Percentiles rank a stretch among this genome's conserved stretches.
Conservation (phyloP, 2,888 invertebrate genomes). For the Melinaea menophilus region DNA sequence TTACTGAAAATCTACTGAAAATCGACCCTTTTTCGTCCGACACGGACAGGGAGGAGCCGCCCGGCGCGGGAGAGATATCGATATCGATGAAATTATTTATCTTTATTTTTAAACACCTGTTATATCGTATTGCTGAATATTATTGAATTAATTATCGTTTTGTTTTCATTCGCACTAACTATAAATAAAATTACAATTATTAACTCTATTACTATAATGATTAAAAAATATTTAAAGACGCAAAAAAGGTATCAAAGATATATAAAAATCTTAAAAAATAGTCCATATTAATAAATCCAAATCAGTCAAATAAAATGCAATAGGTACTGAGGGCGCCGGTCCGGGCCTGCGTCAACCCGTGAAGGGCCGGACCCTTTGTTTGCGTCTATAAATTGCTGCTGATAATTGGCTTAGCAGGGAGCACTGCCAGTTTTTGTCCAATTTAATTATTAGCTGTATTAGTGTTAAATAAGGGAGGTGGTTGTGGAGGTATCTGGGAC, state of each 20-base stretch:
- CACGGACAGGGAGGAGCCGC: constrained; percentile 33
- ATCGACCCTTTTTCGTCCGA: constrained; percentile 48
- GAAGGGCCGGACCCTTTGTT: constrained; percentile 69
- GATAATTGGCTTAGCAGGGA: constrained; percentile 69
- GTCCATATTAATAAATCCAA: no score
- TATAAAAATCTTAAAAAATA: constrained; percentile 9
- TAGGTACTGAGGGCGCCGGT: constrained; percentile 6
- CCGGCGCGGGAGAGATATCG: constrained; percentile 8
- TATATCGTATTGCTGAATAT: no score
- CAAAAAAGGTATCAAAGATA: no score
- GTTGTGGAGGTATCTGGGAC: no score
- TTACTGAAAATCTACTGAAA: constrained; percentile 50
- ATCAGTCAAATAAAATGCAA: no score
- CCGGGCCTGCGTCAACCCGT: constrained; percentile 61
- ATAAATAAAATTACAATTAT: no score
- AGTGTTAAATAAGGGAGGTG: constrained; percentile 4
- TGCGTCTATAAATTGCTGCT: constrained; percentile 72
- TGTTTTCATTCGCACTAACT: neutral
- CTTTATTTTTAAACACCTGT: no score
- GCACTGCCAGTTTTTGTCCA: constrained; percentile 35
- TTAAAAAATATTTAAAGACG: neutral
- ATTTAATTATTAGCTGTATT: constrained; percentile 25
- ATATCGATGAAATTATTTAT: constrained; percentile 13
- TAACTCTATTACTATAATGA: no score
- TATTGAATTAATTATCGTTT: neutral